Evolutionary conservation across 2,888 invertebrate species (phyloP).

Genomic region (Encarsia formosa): DNA sequence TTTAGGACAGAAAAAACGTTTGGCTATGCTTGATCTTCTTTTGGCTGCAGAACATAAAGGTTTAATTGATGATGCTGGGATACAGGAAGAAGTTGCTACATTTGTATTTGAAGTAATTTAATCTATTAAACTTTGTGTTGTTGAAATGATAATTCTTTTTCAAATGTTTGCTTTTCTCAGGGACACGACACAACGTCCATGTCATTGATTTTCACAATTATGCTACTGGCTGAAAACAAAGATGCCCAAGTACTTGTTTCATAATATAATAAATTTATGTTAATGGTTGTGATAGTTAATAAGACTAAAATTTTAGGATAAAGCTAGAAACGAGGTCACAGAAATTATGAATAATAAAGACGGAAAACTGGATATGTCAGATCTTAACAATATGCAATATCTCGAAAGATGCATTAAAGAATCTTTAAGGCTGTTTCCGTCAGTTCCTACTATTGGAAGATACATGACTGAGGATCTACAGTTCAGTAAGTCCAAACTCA

Average conservation of each 20-base stretch:
- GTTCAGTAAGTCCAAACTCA: slow-evolving; percentile 9
- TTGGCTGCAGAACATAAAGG: slow-evolving; percentile 34
- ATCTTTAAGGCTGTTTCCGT: slow-evolving; percentile 62
- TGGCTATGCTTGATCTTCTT: slow-evolving; percentile 42
- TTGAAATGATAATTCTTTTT: too few species aligned
- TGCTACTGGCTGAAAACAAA: slow-evolving; percentile 55
- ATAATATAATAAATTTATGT: too few species aligned
- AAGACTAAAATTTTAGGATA: slow-evolving; percentile 28
- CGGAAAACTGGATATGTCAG: slow-evolving; percentile 54
- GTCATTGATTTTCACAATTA: slow-evolving; percentile 54
- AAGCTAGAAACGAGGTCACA: slow-evolving; percentile 36
- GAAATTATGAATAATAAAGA: slow-evolving; percentile 54
- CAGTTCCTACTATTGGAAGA: slow-evolving; percentile 49
- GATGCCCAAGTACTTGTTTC: slow-evolving; percentile 45
- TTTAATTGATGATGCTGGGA: slow-evolving; percentile 36
- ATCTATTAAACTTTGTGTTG: slow-evolving; percentile 31
- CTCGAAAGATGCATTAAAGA: slow-evolving; percentile 69
- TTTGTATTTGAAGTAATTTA: slow-evolving; percentile 41
- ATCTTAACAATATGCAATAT: slow-evolving; percentile 62
- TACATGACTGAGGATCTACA: slow-evolving; percentile 1
- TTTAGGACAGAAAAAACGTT: slow-evolving; percentile 26
- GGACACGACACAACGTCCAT: slow-evolving; percentile 63
- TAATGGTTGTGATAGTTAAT: too few species aligned
- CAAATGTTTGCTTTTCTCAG: too few species aligned
- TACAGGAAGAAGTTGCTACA: slow-evolving; percentile 45